phyloP scores from a whole-genome alignment of 2,888 invertebrate genomes.

The Chydorus sphaericus region DNA sequence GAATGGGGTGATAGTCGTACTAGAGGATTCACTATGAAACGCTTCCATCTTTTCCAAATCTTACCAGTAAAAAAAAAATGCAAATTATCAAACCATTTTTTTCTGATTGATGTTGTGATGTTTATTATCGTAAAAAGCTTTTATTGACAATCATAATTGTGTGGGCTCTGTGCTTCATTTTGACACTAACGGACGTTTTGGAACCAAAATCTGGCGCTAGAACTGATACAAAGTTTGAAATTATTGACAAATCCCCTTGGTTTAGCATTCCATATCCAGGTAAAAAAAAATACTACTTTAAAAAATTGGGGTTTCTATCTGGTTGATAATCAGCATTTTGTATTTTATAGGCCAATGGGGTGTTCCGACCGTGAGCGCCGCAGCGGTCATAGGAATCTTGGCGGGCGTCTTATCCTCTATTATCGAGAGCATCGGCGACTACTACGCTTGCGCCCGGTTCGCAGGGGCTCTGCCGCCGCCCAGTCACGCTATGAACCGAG shows the following conservation, averaged over 20 bases:
- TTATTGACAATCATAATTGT: conserved; percentile 56
- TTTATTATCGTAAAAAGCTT: conserved; percentile 37
- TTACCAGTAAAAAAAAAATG: conserved; percentile 47
- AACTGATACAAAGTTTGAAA: conserved; percentile 52
- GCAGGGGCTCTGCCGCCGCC: conserved; percentile 60
- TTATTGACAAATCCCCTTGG: conserved; percentile 60
- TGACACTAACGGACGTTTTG: conserved; percentile 49
- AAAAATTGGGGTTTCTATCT: too few relatives aligned
- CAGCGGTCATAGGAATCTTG: conserved; percentile 27
- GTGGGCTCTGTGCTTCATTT: conserved; percentile 56
- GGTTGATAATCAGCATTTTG: too few relatives aligned
- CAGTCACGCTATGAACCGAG: conserved; percentile 71
- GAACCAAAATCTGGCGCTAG: conserved; percentile 51
- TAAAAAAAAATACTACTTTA: too few relatives aligned
- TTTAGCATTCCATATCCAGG: conserved; percentile 62
- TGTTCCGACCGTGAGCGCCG: conserved; percentile 25
- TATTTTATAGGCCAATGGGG: conserved; percentile 31
- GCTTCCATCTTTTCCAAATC: conserved; percentile 59
- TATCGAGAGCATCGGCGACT: conserved; percentile 35
- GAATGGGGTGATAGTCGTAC: conserved; percentile 41
- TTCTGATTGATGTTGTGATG: neutral
- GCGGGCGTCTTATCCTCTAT: conserved; percentile 26
- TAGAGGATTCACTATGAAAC: conserved; percentile 40
- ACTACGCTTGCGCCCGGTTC: conserved; percentile 38
- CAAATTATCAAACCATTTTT: neutral